These are phyloP conservation scores for Amblyjoppa proteus DNA, from an alignment of 2,888 invertebrate species.

Conservation along the genomic window DNA sequence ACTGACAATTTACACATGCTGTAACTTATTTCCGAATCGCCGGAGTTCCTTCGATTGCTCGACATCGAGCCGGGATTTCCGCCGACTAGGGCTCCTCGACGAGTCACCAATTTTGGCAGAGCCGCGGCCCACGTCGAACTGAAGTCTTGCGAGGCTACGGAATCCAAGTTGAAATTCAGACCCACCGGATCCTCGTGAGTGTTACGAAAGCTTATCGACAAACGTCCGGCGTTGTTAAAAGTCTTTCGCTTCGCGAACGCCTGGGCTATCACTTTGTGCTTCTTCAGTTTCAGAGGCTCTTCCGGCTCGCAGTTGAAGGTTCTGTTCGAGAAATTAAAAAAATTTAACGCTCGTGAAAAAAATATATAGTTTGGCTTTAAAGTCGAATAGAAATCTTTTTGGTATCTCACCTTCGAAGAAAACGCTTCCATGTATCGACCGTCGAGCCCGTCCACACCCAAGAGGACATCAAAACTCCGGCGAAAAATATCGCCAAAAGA, in stretches of 20 bases:
- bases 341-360: background rate
- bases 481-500: conserved; percentile 92
- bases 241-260: conserved; percentile 95
- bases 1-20: conserved; percentile 93
- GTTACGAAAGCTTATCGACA: conserved; percentile 95
- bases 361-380: background rate
- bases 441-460: conserved; percentile 98
- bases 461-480: conserved; percentile 95
- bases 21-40: conserved; percentile 90
- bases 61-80: conserved; percentile 87
- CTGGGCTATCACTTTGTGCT: conserved; percentile 96
- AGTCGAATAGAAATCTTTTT: background rate
- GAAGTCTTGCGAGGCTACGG: conserved; percentile 92
- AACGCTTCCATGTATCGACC: conserved; percentile 94
- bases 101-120: conserved; percentile 93
- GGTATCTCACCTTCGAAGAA: conserved; percentile 90
- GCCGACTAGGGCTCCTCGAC: conserved; percentile 93
- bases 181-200: conserved; percentile 96
- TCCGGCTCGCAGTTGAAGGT: conserved; percentile 90
- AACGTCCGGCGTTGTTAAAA: conserved; percentile 92
- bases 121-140: conserved; percentile 97
- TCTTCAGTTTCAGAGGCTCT: conserved; percentile 91
- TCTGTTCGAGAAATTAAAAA: conserved; percentile 83
- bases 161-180: conserved; percentile 90
- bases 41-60: conserved; percentile 86